phyloP scores from a whole-genome alignment of 2,888 invertebrate genomes.

The Elaeidobius kamerunicus region DNA sequence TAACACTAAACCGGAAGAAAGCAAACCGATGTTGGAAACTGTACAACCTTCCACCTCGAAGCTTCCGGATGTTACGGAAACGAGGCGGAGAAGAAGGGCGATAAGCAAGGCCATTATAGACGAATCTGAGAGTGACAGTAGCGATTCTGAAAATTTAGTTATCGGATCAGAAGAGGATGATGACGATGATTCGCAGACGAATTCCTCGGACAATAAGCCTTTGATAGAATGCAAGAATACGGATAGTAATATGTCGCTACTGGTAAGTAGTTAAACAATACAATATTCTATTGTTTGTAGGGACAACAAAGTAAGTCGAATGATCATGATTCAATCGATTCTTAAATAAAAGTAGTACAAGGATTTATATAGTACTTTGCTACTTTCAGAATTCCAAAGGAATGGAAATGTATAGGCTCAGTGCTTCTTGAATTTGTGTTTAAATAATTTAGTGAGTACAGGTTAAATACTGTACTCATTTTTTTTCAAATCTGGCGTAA shows the following conservation, averaged over 20 bases:
- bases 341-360: no score
- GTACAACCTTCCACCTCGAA: conserved; percentile 20
- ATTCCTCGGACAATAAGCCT: conserved; percentile 36
- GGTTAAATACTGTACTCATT: no score
- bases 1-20: conserved; percentile 22
- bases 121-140: conserved; percentile 61
- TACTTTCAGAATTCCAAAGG: no score
- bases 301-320: no score
- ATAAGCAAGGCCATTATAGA: conserved; percentile 52
- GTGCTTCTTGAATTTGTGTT: no score
- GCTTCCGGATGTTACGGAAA: conserved; percentile 29
- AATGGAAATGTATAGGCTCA: no score
- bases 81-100: conserved; percentile 44
- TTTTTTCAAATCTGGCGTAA: no score
- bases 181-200: conserved; percentile 39
- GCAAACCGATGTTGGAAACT: conserved; percentile 13
- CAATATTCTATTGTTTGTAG: no score
- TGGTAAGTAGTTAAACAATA: conserved; percentile 31
- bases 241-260: conserved; percentile 38
- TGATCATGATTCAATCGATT: no score
- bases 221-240: conserved; percentile 40
- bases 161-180: conserved; percentile 53
- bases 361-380: no score
- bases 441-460: no score
- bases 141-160: conserved; percentile 62